Percentiles rank a stretch among this genome's conserved stretches.
phyloP scores from a whole-genome alignment of 2,113 vertebrate species.

The Capra hircus region DNA sequence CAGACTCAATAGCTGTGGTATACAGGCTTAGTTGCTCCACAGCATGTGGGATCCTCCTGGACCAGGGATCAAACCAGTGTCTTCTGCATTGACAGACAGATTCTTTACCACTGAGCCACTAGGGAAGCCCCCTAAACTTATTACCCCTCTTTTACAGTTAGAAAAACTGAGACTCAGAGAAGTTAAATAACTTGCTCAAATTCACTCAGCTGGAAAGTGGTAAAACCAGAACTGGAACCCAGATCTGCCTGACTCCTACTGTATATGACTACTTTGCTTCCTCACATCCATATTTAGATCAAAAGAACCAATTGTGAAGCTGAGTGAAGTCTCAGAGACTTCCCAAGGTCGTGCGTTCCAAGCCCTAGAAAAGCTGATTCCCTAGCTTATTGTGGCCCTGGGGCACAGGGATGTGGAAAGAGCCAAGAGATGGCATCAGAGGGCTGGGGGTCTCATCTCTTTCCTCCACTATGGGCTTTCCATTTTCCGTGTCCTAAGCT shows the following conservation, averaged over 20 bases:
- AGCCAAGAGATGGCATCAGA: neutral
- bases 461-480: neutral
- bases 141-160: neutral
- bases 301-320: neutral
- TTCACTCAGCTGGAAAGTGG: neutral
- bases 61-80: neutral
- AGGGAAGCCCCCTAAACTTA: neutral
- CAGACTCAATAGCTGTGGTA: neutral
- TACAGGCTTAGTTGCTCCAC: neutral
- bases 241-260: neutral
- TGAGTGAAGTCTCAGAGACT: neutral
- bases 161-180: neutral
- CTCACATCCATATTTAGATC: neutral
- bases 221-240: neutral
- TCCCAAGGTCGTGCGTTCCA: neutral
- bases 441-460: neutral
- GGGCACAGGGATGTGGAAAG: neutral
- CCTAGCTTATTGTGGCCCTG: neutral
- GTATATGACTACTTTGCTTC: neutral
- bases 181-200: neutral
- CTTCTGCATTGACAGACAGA: neutral
- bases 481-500: conserved; percentile 36
- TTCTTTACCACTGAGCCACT: neutral
- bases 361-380: neutral
- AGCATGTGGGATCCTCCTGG: neutral